Percentiles rank a stretch among this genome's conserved stretches.
These are phyloP conservation scores for Tenthredo distinguenda DNA, from an alignment of 2,888 invertebrate species.

Conservation along the genomic window DNA sequence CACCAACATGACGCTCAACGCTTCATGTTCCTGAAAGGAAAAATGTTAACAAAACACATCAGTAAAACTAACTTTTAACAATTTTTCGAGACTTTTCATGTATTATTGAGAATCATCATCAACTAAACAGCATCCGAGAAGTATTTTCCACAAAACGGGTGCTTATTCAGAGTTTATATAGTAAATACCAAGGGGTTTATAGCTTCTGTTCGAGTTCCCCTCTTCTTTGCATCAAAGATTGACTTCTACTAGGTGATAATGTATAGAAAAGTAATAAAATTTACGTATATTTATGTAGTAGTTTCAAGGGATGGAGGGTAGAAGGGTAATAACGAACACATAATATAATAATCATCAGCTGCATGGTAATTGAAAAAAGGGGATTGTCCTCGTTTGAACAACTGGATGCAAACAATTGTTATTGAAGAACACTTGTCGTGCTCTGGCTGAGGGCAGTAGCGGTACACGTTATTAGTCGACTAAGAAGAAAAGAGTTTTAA, in stretches of 20 bases:
- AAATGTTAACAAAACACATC: neutral
- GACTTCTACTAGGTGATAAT: neutral
- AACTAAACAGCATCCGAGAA: no score
- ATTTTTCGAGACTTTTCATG: no score
- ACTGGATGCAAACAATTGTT: neutral
- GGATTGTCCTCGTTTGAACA: neutral
- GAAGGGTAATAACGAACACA: neutral
- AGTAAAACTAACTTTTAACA: neutral
- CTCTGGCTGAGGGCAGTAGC: neutral
- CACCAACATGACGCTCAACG: conserved; percentile 70
- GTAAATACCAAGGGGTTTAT: no score
- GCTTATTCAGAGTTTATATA: no score
- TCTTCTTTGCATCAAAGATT: no score
- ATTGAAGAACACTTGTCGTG: conserved; percentile 3
- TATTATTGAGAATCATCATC: no score
- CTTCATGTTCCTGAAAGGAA: conserved; percentile 67
- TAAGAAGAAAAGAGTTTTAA: neutral
- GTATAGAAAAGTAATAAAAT: neutral
- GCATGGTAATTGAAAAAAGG: neutral
- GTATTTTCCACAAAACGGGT: no score
- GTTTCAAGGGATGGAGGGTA: no score
- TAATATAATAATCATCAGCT: neutral
- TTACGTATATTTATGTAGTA: neutral
- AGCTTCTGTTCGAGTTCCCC: no score
- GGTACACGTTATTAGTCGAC: conserved; percentile 1